These are phyloP conservation scores for Acanthurus leucopareius DNA, from an alignment of 2,797 vertebrate species.

Conservation along the genomic window DNA sequence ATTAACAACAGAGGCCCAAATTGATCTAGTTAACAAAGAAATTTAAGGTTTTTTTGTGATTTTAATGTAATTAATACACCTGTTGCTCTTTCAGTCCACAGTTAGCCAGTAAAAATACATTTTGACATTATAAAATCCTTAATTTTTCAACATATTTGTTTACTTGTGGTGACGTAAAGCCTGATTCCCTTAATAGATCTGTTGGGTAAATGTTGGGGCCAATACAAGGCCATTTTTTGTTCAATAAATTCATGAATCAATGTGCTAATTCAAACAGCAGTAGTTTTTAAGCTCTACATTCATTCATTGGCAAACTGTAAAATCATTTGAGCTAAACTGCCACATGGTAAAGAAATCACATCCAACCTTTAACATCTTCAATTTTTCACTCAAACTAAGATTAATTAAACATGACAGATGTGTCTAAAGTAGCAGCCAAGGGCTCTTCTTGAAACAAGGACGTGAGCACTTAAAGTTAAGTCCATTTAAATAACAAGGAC, in stretches of 20 bases:
- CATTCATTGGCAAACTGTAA: background rate
- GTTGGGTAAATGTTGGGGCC: background rate
- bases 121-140: too few species aligned
- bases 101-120: background rate
- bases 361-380: background rate
- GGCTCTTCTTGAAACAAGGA: conserved; percentile 3
- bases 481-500: conserved; percentile 10
- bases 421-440: background rate
- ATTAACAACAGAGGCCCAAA: background rate
- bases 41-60: background rate
- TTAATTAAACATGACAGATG: background rate
- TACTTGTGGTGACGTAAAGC: too few species aligned
- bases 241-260: background rate
- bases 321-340: background rate
- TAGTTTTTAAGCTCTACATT: background rate
- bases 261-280: background rate
- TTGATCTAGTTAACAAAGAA: background rate
- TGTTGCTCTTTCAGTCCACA: too few species aligned
- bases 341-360: background rate
- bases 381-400: background rate
- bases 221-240: background rate
- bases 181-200: background rate
- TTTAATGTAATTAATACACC: too few species aligned
- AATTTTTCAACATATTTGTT: too few species aligned
- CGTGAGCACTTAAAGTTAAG: background rate